Base-by-base conservation (phyloP, 2,113 vertebrate genomes). In the Crotalus horridus region DNA sequence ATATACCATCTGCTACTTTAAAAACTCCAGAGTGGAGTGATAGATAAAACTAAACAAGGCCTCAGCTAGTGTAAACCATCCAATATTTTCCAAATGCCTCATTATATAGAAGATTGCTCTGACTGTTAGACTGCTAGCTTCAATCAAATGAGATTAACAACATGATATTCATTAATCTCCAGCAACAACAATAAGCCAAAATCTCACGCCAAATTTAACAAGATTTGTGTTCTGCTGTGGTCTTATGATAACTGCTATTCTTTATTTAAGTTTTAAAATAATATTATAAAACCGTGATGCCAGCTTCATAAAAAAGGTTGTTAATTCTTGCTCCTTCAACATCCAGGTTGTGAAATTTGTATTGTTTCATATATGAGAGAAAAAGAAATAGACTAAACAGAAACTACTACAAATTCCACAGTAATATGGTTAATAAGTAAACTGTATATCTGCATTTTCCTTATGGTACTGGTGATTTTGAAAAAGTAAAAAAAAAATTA, bases 391-490 rank as follows among this genome's bases (percentile, higher is more conserved):
- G 3, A 33, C 10, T 21, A 10, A 74, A 6, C 17, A 53, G 53
- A 24, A 91, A 39, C 11, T 29, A 20, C 10, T 53, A 61, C 24
- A 61, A n/a, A n/a, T 86, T 87, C 26, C 85, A 87, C 8, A 59
- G 11, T 21, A 43, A 21, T 1, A 43, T 29, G 29, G 3, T 48
- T 39, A 26, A 54, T 59, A 58, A 89, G 21, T 11, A 91, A 9
- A 13, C 46, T 94, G 46, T 54, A 8, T 4, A 93, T 89, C 89
- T 91, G 6, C 74, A 48, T 89, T 9, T 1, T 93, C 92, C 90
- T 20, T 33, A 6, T 64, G 2, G 2, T 39, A 48, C 4, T 53
- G 29, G 21, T 54, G 21, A 43, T 39, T 92, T 92, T 69, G 59
- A 23, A 33, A 46, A 46, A 29, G 9, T 29, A 20, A 88, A 64